A percentile compares a stretch with the other conserved stretches of the same genome.
phyloP scores from a whole-genome alignment of 1,140 invertebrate genomes.

The Brevipalpus yothersi region DNA sequence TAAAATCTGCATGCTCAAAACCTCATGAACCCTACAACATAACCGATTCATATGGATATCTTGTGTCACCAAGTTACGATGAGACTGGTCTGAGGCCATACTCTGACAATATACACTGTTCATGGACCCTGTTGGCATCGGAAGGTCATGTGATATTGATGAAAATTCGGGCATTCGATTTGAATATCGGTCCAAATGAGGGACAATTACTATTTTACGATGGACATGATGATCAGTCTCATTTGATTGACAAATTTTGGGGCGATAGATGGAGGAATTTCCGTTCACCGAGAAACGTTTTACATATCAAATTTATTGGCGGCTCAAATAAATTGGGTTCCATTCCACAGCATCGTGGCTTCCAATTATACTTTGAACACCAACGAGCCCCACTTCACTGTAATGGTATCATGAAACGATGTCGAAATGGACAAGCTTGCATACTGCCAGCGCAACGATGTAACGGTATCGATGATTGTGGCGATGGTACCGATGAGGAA shows the following conservation, averaged over 20 bases:
- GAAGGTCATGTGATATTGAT: background rate
- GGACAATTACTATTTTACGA: background rate
- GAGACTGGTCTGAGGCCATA: background rate
- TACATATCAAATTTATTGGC: background rate
- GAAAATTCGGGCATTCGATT: background rate
- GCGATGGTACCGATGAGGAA: slow-evolving; percentile 69
- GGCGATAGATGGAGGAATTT: background rate
- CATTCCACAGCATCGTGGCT: background rate
- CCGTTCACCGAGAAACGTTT: background rate
- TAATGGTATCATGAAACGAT: slow-evolving; percentile 11
- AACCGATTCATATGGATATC: background rate
- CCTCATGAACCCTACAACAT: background rate
- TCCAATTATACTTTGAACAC: background rate
- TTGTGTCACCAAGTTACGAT: background rate
- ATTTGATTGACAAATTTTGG: background rate
- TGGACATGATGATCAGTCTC: background rate
- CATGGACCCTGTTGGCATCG: background rate
- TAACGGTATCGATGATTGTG: slow-evolving; percentile 52
- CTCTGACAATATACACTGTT: background rate
- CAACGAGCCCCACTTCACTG: background rate
- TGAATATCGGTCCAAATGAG: background rate
- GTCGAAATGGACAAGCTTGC: slow-evolving; percentile 16
- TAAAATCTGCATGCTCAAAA: background rate
- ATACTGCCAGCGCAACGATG: slow-evolving; percentile 35
- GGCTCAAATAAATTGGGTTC: background rate